Evolutionary conservation across 2,888 invertebrate genomes (phyloP), one percentile per base, ranked within the genome.

Genomic region (Dicranocentrus wangi): DNA sequence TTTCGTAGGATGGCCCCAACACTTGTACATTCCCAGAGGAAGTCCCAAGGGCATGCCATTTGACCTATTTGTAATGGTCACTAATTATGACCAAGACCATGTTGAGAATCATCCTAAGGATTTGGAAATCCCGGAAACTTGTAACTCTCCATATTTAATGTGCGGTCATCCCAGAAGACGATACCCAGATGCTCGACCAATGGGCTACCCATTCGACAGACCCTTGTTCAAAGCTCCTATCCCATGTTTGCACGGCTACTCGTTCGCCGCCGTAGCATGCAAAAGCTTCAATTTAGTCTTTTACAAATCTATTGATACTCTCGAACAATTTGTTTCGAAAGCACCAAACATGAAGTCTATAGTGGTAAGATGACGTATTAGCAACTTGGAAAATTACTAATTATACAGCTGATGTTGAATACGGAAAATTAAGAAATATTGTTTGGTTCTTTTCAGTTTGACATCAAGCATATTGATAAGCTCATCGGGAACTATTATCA

Each of bases 1-100:
- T 87, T 87, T 27, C 13, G 17, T 28, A 69, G 95, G 95, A 70
- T 95, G 95, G 94, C 95, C 95, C 0, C 93, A 94, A 82, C 94
- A 95, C 88, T 91, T 95, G 91, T 90, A 95, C 7, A 86, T 94
- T 51, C 93, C 95, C 0, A 93, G 92, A 89, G 95, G 95, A 1
- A 92, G 88, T 5, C 87, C 90, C 0, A 90, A 91, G 85, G 80
- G 95, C 42, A 80, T 82, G 82, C 71, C 60, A 10, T 83, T 83
- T 42, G 83, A 83, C 39, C 70, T 83, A 0, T 83, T 83, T 25
- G 80, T 82, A 0, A 83, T 83, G 83, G 76, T 83, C 15, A 83
- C 83, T 1, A 83, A 83, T 60, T 82, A 72, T 39, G 79, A 71
- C 28, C 55, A 83, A 8, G 83, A 83, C 42, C 28, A 53, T 17